A percentile compares a stretch with the other conserved stretches of the same genome.
Conservation (phyloP, 2,797 vertebrate species). For the Eulemur coronatus region DNA sequence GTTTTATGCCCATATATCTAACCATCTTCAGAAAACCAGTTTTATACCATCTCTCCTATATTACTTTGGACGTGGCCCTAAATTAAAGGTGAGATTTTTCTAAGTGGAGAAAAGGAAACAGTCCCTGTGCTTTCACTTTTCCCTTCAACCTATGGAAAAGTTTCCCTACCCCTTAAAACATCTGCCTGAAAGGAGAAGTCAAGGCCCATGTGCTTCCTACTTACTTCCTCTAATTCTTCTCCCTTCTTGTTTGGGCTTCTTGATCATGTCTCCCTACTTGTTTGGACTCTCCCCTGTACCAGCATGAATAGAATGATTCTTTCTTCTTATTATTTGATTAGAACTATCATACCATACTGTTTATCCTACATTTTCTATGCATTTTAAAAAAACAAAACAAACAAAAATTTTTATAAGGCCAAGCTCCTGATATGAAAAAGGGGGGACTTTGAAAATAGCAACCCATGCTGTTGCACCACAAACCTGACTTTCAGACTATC, state of each 20-base stretch:
- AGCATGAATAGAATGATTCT: background rate
- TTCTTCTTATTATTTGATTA: background rate
- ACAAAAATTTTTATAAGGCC: background rate
- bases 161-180: background rate
- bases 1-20: background rate
- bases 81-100: background rate
- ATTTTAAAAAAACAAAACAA: background rate
- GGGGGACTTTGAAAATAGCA: background rate
- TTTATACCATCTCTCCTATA: background rate
- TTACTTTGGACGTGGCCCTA: background rate
- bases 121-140: background rate
- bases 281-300: background rate
- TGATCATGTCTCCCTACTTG: background rate
- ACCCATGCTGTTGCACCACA: background rate
- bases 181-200: background rate
- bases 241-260: background rate
- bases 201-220: background rate
- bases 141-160: background rate
- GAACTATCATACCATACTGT: background rate
- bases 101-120: background rate
- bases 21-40: background rate
- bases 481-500: background rate
- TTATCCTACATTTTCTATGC: background rate
- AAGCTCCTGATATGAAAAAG: background rate
- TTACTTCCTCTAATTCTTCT: background rate